Evolutionary conservation across 2,797 vertebrate species (phyloP).

Genomic region (Sphenodon punctatus): DNA sequence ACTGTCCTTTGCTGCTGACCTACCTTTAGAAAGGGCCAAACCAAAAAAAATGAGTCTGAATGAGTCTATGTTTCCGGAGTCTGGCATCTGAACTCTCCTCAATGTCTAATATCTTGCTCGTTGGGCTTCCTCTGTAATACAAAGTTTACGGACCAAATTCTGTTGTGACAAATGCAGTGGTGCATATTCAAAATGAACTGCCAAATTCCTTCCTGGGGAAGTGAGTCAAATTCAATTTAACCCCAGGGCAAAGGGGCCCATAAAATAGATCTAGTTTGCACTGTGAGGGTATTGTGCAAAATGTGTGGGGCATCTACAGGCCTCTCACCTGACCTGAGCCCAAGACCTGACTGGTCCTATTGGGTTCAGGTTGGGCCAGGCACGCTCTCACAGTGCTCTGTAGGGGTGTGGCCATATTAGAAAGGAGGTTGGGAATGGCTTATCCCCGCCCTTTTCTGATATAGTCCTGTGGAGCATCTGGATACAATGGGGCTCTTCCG

Average conservation of each 20-base stretch:
- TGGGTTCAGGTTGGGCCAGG: too few species aligned
- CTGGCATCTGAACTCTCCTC: not conserved
- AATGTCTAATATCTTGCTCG: not conserved
- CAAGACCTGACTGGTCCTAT: too few species aligned
- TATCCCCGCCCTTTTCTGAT: too few species aligned
- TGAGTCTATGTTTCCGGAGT: not conserved
- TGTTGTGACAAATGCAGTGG: not conserved
- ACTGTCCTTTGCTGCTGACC: not conserved
- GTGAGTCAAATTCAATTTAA: not conserved
- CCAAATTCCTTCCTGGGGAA: not conserved
- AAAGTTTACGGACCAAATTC: not conserved
- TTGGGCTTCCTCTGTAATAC: not conserved
- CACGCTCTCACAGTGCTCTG: too few species aligned
- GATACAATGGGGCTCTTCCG: too few species aligned
- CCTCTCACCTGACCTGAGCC: too few species aligned
- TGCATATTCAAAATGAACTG: not conserved
- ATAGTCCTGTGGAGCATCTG: too few species aligned
- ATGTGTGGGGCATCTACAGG: not conserved
- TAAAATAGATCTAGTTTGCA: not conserved
- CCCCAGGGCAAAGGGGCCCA: not conserved
- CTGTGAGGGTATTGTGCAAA: not conserved
- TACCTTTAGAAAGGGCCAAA: not conserved
- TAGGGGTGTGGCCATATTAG: too few species aligned
- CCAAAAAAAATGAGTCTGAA: not conserved
- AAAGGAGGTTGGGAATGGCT: too few species aligned